These are phyloP conservation scores for Cremastobaeus sp. DNA, from an alignment of 2,888 invertebrate species.

Conservation along the genomic window DNA sequence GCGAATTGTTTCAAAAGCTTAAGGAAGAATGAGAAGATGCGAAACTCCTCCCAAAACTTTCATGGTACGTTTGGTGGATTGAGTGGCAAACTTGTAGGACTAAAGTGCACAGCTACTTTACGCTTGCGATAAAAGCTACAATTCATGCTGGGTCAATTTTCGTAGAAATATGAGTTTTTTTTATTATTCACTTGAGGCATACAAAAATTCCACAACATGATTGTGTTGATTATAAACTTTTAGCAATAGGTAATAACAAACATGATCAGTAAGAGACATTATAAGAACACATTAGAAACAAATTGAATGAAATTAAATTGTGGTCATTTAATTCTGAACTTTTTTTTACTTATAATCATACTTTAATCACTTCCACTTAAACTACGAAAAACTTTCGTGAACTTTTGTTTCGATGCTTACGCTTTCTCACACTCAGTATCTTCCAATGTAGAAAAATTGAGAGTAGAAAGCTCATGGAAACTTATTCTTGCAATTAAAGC, in stretches of 20 bases:
- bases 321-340: not conserved
- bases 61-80: conserved; percentile 12
- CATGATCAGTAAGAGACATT: no score
- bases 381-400: not conserved
- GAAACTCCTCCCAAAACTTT: conserved; percentile 27
- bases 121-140: not conserved
- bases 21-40: conserved; percentile 24
- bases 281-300: no score
- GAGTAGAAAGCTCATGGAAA: not conserved
- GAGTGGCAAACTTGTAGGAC: not conserved
- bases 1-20: conserved; percentile 18
- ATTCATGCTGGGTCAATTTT: not conserved
- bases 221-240: no score
- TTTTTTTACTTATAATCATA: not conserved
- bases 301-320: no score
- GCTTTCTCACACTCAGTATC: not conserved
- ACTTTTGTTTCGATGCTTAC: not conserved
- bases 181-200: no score
- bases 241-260: no score
- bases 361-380: conserved; percentile 2
- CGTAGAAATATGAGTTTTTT: no score
- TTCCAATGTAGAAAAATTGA: not conserved
- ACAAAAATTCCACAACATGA: no score
- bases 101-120: not conserved
- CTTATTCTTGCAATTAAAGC: conserved; percentile 1